These are phyloP conservation scores for Arizona elegans DNA, from an alignment of 2,113 vertebrate genomes.

Conservation along the genomic window DNA sequence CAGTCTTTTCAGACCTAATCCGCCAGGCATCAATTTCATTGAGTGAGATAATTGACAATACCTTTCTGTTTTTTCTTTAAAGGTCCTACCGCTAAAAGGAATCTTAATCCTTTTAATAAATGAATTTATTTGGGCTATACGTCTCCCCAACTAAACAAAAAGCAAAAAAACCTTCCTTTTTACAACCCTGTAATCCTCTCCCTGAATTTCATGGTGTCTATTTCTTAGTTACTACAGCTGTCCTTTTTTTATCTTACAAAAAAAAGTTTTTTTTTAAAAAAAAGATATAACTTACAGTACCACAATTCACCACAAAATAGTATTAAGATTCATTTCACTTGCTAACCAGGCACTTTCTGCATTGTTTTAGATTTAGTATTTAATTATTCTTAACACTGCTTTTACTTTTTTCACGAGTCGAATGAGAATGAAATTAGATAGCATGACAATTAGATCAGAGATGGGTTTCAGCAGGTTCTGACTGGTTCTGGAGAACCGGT, in stretches of 20 bases:
- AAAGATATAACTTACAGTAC: background rate
- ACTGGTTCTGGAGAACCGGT: too few species aligned
- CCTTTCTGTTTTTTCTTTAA: background rate
- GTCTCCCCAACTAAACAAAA: background rate
- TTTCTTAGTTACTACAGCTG: background rate
- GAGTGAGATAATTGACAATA: background rate
- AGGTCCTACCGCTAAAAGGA: background rate
- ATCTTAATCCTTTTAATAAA: background rate
- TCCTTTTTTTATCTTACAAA: background rate
- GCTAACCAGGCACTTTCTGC: background rate
- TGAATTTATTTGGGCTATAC: background rate
- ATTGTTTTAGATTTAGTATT: background rate
- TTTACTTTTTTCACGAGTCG: background rate
- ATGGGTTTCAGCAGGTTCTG: too few species aligned
- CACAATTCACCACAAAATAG: background rate
- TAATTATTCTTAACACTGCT: background rate
- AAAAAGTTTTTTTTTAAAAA: background rate
- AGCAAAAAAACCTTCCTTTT: background rate
- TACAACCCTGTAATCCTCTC: background rate
- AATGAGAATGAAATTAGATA: background rate
- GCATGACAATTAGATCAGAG: background rate
- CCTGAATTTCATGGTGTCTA: background rate
- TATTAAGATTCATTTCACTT: background rate
- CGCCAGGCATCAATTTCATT: background rate
- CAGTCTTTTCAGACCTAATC: background rate